Conservation (phyloP, 1,140 invertebrate genomes). For the Sarcophaga bullata region DNA sequence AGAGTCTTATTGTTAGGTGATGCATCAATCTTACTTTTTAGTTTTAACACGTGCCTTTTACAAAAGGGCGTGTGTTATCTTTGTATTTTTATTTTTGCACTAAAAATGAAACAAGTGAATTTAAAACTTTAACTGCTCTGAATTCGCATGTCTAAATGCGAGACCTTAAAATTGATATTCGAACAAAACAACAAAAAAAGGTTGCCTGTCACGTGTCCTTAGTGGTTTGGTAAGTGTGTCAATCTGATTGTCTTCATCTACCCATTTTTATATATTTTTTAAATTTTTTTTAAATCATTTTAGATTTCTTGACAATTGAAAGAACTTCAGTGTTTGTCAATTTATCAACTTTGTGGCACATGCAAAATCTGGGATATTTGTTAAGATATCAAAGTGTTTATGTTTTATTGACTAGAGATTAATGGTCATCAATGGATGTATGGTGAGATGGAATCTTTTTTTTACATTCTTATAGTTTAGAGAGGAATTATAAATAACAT, state of each 20-base stretch:
- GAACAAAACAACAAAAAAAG: neutral
- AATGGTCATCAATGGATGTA: neutral
- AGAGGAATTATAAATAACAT: neutral
- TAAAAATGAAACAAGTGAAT: slow-evolving; percentile 18
- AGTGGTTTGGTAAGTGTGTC: slow-evolving; percentile 30
- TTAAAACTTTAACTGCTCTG: slow-evolving; percentile 8
- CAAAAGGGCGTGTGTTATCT: slow-evolving; percentile 20
- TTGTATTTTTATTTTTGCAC: slow-evolving; percentile 7
- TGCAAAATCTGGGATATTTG: neutral
- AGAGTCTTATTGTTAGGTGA: slow-evolving; percentile 7
- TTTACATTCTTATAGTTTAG: neutral
- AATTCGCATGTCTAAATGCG: neutral
- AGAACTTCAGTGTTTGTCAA: slow-evolving; percentile 28
- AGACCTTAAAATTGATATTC: slow-evolving; percentile 36
- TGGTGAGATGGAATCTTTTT: neutral
- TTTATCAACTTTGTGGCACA: slow-evolving; percentile 34
- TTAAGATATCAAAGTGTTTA: neutral
- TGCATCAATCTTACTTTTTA: slow-evolving; percentile 21
- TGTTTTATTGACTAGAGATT: neutral
- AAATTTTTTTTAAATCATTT: slow-evolving; percentile 20
- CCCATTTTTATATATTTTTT: neutral
- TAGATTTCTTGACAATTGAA: neutral
- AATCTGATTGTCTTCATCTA: neutral
- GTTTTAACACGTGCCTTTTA: slow-evolving; percentile 19
- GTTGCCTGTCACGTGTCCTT: slow-evolving; percentile 27